Conservation (phyloP, 2,888 invertebrate genomes). For the Brenthis ino region DNA sequence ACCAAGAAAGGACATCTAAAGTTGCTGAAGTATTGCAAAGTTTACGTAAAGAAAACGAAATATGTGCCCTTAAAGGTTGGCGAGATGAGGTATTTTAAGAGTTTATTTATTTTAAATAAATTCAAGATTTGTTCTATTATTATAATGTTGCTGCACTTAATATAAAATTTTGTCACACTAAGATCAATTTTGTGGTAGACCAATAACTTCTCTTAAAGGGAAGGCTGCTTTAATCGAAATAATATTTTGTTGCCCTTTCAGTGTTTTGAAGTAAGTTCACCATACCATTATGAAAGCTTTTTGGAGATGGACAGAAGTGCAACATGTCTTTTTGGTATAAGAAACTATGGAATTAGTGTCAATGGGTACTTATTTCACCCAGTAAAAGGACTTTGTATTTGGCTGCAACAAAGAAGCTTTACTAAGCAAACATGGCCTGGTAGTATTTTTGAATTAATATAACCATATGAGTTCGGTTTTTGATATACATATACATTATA, state of each 20-base stretch:
- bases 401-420: slow-evolving; percentile 95
- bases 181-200: no score
- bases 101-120: neutral
- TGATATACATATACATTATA: no score
- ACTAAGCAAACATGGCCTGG: slow-evolving; percentile 98
- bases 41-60: slow-evolving; percentile 88
- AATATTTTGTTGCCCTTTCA: slow-evolving; percentile 56
- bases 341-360: slow-evolving; percentile 96
- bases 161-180: no score
- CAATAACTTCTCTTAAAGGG: no score
- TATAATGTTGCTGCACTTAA: neutral
- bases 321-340: slow-evolving; percentile 95
- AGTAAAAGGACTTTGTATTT: slow-evolving; percentile 92
- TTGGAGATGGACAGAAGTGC: slow-evolving; percentile 95
- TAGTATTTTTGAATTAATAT: slow-evolving; percentile 41
- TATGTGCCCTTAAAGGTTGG: slow-evolving; percentile 94
- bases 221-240: no score
- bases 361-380: slow-evolving; percentile 95
- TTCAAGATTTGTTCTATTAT: neutral
- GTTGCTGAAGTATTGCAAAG: slow-evolving; percentile 90
- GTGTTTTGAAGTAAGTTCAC: slow-evolving; percentile 94
- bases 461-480: neutral
- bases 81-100: slow-evolving; percentile 90
- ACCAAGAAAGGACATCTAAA: slow-evolving; percentile 89
- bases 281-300: slow-evolving; percentile 78